Conservation (phyloP, 2,797 vertebrate species). For the Pangasius djambal region DNA sequence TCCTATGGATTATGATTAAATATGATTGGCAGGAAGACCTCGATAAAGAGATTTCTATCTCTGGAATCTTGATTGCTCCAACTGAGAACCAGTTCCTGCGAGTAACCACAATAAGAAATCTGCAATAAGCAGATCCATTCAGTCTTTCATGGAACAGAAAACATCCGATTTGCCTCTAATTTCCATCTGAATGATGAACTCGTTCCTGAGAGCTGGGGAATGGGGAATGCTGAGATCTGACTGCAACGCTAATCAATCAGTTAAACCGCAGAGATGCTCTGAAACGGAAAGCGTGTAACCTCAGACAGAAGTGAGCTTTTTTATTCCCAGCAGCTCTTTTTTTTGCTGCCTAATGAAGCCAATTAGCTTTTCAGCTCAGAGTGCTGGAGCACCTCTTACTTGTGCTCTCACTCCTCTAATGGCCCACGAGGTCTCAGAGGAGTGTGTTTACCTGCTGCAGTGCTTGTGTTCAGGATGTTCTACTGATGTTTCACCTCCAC, state of each 20-base stretch:
- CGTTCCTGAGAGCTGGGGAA: constrained; percentile 2
- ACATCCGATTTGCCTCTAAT: constrained; percentile 4
- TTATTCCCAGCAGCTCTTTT: constrained; percentile 18
- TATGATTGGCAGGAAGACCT: not conserved
- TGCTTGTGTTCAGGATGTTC: constrained; percentile 36
- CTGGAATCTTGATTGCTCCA: not conserved
- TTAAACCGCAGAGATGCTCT: constrained; percentile 24
- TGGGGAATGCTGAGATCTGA: constrained; percentile 22
- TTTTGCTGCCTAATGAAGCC: constrained; percentile 47
- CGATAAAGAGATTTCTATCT: not conserved
- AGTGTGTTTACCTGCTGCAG: constrained; percentile 39
- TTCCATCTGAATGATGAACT: constrained; percentile 29
- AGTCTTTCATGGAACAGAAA: not conserved
- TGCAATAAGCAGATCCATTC: not conserved
- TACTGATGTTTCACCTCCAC: constrained; percentile 1
- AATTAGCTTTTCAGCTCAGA: constrained; percentile 49
- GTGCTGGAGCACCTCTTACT: constrained; percentile 39
- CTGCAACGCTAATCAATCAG: constrained; percentile 33
- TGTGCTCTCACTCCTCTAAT: constrained; percentile 29
- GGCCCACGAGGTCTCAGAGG: constrained; percentile 26
- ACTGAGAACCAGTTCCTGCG: not conserved
- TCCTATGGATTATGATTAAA: not conserved
- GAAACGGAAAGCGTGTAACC: constrained; percentile 22
- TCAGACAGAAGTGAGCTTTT: not conserved
- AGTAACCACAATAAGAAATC: not conserved